These are phyloP conservation scores for Coracias cyanogaster DNA, from an alignment of 2,797 vertebrate species.

Conservation along the genomic window DNA sequence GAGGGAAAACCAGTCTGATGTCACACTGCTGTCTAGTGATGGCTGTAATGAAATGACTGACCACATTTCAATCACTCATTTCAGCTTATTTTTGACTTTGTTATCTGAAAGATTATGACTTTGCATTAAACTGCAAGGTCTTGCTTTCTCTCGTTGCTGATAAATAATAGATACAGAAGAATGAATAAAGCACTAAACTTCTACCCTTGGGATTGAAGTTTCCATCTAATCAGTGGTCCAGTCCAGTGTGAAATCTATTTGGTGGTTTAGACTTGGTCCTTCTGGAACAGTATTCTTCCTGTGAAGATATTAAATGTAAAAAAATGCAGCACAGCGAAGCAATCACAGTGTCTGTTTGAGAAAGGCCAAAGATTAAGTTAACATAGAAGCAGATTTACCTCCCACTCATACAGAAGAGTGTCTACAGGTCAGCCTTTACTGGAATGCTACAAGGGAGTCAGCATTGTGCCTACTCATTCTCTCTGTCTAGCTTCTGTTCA, in stretches of 20 bases:
- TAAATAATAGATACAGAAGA: constrained; percentile 77
- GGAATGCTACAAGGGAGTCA: neutral
- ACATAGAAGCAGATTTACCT: constrained; percentile 19
- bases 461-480: neutral
- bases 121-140: constrained; percentile 52
- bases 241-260: constrained; percentile 62
- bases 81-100: neutral
- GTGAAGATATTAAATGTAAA: constrained; percentile 42
- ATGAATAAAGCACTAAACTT: constrained; percentile 67
- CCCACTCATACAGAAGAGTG: neutral
- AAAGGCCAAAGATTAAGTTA: constrained; percentile 44
- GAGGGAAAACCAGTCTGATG: neutral
- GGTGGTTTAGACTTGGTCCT: constrained; percentile 25
- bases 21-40: neutral
- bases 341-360: constrained; percentile 16
- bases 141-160: constrained; percentile 52
- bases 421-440: neutral
- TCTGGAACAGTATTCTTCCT: constrained; percentile 42
- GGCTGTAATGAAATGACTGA: neutral
- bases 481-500: neutral
- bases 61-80: neutral
- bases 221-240: constrained; percentile 55
- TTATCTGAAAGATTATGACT: constrained; percentile 35
- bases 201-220: constrained; percentile 41
- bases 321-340: constrained; percentile 21